Conservation (phyloP, 1,140 invertebrate species). For the Samia ricini region DNA sequence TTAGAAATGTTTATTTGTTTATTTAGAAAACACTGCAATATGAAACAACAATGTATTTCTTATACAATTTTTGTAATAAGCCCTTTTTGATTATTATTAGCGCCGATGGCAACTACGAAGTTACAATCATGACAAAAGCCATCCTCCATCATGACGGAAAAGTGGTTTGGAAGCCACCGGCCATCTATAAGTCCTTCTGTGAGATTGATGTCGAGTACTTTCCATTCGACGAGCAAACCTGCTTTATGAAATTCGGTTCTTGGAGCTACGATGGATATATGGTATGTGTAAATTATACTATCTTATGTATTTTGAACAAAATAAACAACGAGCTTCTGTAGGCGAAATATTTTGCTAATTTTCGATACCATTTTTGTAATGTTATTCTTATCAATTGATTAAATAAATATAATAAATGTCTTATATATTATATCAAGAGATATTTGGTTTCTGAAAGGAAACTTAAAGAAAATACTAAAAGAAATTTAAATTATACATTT, state of each 20-base stretch:
- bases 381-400: too few relatives aligned
- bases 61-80: too few relatives aligned
- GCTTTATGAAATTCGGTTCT: slow-evolving; percentile 98
- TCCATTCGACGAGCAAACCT: slow-evolving; percentile 97
- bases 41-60: too few relatives aligned
- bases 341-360: too few relatives aligned
- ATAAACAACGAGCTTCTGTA: too few relatives aligned
- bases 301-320: too few relatives aligned
- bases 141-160: slow-evolving; percentile 94
- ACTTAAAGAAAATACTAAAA: too few relatives aligned
- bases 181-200: slow-evolving; percentile 98
- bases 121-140: slow-evolving; percentile 98
- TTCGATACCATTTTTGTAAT: too few relatives aligned
- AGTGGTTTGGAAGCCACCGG: slow-evolving; percentile 98
- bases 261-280: slow-evolving; percentile 96
- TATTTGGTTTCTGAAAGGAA: too few relatives aligned
- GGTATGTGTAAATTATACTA: slow-evolving; percentile 77
- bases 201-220: slow-evolving; percentile 98
- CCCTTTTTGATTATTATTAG: too few relatives aligned
- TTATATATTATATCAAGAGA: neutral
- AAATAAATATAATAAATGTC: neutral
- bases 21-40: too few relatives aligned
- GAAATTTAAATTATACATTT: neutral
- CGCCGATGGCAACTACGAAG: slow-evolving; percentile 98
- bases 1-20: too few relatives aligned